Conservation (phyloP, 2,888 invertebrate species). For the Drosophila algonquin region DNA sequence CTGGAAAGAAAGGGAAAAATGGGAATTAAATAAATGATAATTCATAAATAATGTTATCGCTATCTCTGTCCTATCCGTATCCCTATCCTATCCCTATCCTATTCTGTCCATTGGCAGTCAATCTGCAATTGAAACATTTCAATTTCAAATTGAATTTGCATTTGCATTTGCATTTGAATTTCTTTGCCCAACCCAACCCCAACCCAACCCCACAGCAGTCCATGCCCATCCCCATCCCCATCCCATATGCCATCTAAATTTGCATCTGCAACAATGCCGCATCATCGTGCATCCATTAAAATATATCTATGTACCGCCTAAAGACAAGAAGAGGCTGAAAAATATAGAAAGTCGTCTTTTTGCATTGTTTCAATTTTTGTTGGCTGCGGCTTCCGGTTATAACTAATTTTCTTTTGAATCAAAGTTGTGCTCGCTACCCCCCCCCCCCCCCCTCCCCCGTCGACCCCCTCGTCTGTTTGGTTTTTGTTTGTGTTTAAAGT, state of each 20-base stretch:
- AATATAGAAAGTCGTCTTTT: slow-evolving; percentile 64
- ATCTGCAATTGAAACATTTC: slow-evolving; percentile 13
- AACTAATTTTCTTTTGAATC: slow-evolving; percentile 58
- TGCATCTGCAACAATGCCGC: slow-evolving; percentile 44
- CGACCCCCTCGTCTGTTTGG: slow-evolving; percentile 13
- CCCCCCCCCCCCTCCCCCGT: background rate
- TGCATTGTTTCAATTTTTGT: slow-evolving; percentile 65
- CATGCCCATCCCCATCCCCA: background rate
- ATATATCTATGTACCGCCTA: slow-evolving; percentile 5
- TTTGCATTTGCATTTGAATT: slow-evolving; percentile 19
- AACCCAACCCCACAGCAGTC: background rate
- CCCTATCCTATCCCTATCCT: background rate
- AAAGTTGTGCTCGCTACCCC: slow-evolving; percentile 60
- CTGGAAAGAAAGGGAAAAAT: slow-evolving; percentile 20
- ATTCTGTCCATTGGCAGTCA: background rate
- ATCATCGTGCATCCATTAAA: slow-evolving; percentile 40
- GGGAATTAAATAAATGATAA: background rate
- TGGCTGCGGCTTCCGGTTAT: slow-evolving; percentile 65
- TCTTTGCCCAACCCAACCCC: too few species aligned
- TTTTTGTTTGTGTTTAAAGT: slow-evolving; percentile 71
- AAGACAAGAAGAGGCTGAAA: slow-evolving; percentile 31
- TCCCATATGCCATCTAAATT: slow-evolving; percentile 20
- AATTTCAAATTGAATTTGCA: slow-evolving; percentile 3
- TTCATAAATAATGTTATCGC: background rate
- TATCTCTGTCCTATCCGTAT: background rate